phyloP scores from a whole-genome alignment of 2,888 invertebrate species.

The Polydesmus complanatus region DNA sequence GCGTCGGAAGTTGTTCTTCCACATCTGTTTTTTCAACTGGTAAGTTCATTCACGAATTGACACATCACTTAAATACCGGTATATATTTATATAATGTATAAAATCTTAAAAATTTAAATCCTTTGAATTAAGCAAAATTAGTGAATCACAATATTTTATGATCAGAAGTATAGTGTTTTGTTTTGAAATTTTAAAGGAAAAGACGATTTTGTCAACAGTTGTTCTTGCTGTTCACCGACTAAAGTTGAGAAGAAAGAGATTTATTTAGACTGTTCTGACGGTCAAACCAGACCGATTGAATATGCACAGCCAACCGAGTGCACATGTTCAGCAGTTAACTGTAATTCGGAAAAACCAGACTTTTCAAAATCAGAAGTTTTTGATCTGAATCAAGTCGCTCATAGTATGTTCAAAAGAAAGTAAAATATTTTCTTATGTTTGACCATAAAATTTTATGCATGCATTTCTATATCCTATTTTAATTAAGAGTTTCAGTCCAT shows the following conservation, averaged over 20 bases:
- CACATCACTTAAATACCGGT: too few relatives aligned
- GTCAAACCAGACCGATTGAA: constrained; percentile 9
- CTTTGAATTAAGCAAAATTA: background rate
- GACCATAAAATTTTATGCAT: too few relatives aligned
- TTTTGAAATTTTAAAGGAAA: constrained; percentile 3
- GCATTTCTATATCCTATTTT: too few relatives aligned
- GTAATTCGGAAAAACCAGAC: background rate
- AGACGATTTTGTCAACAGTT: constrained; percentile 14
- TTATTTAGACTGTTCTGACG: constrained; percentile 15
- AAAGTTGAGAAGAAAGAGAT: constrained; percentile 9
- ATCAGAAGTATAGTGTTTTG: background rate
- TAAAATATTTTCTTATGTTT: too few relatives aligned
- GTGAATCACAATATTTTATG: background rate
- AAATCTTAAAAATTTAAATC: too few relatives aligned
- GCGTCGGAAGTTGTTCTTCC: constrained; percentile 23
- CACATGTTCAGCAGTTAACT: constrained; percentile 1
- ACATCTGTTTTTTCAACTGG: constrained; percentile 19
- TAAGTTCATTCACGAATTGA: constrained; percentile 10
- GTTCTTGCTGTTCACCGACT: constrained; percentile 14
- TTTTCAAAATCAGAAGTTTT: too few relatives aligned
- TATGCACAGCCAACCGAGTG: constrained; percentile 14
- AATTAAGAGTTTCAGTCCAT: too few relatives aligned
- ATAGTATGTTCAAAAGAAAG: too few relatives aligned
- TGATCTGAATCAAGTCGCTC: too few relatives aligned
- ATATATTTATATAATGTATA: too few relatives aligned